Evolutionary conservation across 2,888 invertebrate species (phyloP), one percentile per base, ranked within the genome.

Genomic region (Eulithis prunata): DNA sequence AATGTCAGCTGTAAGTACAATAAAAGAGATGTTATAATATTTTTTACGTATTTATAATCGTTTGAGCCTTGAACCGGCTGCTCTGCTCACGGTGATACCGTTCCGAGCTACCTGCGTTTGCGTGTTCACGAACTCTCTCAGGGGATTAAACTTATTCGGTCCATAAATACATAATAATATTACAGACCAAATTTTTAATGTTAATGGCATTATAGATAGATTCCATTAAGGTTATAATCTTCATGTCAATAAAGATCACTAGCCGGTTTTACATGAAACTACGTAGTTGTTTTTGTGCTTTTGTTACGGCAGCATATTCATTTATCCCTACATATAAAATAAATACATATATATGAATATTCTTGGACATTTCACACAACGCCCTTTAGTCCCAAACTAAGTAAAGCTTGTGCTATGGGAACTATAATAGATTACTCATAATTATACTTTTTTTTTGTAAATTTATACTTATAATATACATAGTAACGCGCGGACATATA

Each of bases 61-160:
- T 62, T 62, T 64, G 64, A 64, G 60, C 65, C 67, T 64, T 67
- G 57, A 67, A 52, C 51, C 56, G 62, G 58, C 21, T 21, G 21
- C 73, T 78, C 21, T 21, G 21, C 73, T 78, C 68, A 72, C 71
- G 75, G 71, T 73, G 62, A 66, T 66, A 70, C 51, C 72, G 71
- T 74, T 73, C 68, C 78, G 70, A 68, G 76, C 78, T 84, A 84
- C 85, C 81, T 82, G 83, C 77, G 77, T 75, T 84, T 84, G 82
- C 90, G 88, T 90, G 90, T 84, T 81, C 76, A 75, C 77, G 72
- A 75, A 79, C 81, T 82, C 81, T 81, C 78, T 84, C 81, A 74
- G 71, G 78, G 88, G 90, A 89, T 91, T 89, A 90, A 81, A 84
- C 77, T 78, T 81, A 84, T 84, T 83, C 79, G 78, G 82, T 80